A percentile compares a stretch with the other conserved stretches of the same genome.
Conservation (phyloP, 2,113 vertebrate genomes). For the Pelusios castaneus region DNA sequence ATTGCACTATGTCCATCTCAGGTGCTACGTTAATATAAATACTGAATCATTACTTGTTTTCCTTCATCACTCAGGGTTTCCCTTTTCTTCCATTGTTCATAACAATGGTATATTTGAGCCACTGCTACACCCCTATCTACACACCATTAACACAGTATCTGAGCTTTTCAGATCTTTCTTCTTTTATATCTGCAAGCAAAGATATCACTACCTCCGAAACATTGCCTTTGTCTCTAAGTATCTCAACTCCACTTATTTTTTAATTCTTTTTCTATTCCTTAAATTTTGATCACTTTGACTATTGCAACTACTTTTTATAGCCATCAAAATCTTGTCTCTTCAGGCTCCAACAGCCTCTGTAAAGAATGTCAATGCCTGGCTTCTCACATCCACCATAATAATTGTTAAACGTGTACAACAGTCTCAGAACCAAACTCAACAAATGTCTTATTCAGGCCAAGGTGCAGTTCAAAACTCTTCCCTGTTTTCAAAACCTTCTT, state of each 20-base stretch:
- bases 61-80: not conserved
- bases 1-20: not conserved
- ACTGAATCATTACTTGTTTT: not conserved
- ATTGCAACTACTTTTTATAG: not conserved
- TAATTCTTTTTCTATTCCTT: not conserved
- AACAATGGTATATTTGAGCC: not conserved
- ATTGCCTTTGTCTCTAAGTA: accelerated
- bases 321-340: not conserved
- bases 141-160: not conserved
- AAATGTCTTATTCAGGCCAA: not conserved
- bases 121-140: not conserved
- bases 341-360: not conserved
- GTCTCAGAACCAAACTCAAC: not conserved
- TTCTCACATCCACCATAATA: not conserved
- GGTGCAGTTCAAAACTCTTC: not conserved
- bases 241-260: not conserved
- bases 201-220: not conserved
- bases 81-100: not conserved
- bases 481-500: not conserved
- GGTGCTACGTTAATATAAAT: not conserved
- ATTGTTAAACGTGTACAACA: not conserved
- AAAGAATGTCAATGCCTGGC: not conserved
- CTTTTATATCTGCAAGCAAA: not conserved
- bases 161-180: not conserved
- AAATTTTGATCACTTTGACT: not conserved